A percentile compares a stretch with the other conserved stretches of the same genome.
Evolutionary conservation across 1,140 invertebrate species (phyloP).

Genomic region (Panonychus citri): DNA sequence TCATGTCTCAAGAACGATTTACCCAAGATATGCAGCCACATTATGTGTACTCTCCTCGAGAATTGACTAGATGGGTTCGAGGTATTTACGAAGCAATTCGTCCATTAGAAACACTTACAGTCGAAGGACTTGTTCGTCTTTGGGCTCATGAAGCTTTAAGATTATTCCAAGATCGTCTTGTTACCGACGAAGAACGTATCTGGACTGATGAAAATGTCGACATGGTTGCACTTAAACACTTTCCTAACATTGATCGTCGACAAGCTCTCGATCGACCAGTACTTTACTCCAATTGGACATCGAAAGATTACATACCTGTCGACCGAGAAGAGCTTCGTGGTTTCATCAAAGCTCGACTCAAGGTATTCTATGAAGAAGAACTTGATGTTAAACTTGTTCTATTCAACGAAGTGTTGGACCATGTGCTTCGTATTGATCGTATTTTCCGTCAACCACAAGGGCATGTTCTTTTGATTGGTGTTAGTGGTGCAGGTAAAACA

Average conservation of each 20-base stretch:
- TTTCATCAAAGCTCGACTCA: slow-evolving; percentile 86
- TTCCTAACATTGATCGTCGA: slow-evolving; percentile 66
- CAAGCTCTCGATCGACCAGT: slow-evolving; percentile 70
- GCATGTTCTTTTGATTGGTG: slow-evolving; percentile 84
- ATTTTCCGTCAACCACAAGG: slow-evolving; percentile 97
- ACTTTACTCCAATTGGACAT: slow-evolving; percentile 94
- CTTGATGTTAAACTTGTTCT: slow-evolving; percentile 90
- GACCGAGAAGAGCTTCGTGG: slow-evolving; percentile 79
- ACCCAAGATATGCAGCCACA: slow-evolving; percentile 99
- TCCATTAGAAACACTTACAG: slow-evolving; percentile 64
- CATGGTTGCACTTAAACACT: slow-evolving; percentile 75
- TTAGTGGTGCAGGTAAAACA: slow-evolving; percentile 94
- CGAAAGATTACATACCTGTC: slow-evolving; percentile 92
- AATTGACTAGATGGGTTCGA: slow-evolving; percentile 97
- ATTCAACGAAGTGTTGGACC: slow-evolving; percentile 96
- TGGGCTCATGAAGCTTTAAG: slow-evolving; percentile 97
- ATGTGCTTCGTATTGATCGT: slow-evolving; percentile 90
- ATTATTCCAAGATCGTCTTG: slow-evolving; percentile 76
- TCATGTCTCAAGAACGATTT: slow-evolving; percentile 86
- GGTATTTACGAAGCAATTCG: slow-evolving; percentile 94
- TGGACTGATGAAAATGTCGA: slow-evolving; percentile 99
- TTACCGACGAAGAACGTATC: slow-evolving; percentile 71
- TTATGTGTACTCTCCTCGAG: slow-evolving; percentile 97
- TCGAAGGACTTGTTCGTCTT: slow-evolving; percentile 81
- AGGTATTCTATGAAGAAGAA: slow-evolving; percentile 97